phyloP scores from a whole-genome alignment of 2,888 invertebrate genomes.

The Dryomyza anilis region DNA sequence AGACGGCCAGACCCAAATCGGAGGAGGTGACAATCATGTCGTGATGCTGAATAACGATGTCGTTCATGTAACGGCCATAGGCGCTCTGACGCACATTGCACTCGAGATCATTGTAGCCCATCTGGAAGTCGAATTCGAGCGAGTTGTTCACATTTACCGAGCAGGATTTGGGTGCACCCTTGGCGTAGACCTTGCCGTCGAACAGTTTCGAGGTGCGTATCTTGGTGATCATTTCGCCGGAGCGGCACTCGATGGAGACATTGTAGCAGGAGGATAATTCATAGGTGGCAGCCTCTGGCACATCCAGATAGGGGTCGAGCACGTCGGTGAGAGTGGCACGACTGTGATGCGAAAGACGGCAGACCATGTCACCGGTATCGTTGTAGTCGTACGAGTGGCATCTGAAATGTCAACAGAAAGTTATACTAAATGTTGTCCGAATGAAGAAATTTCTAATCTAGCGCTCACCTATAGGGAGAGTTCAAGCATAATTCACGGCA shows the following conservation, averaged over 20 bases:
- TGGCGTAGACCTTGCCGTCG: slow-evolving; percentile 93
- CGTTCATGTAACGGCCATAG: slow-evolving; percentile 84
- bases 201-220: slow-evolving; percentile 91
- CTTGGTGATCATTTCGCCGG: slow-evolving; percentile 90
- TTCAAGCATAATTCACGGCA: slow-evolving; percentile 88
- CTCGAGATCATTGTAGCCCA: slow-evolving; percentile 91
- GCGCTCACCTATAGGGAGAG: slow-evolving; percentile 74
- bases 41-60: slow-evolving; percentile 94
- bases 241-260: slow-evolving; percentile 89
- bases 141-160: slow-evolving; percentile 86
- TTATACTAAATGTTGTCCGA: not conserved
- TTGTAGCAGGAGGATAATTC: slow-evolving; percentile 94
- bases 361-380: slow-evolving; percentile 91
- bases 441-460: not conserved
- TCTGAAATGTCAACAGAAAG: slow-evolving; percentile 59
- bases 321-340: slow-evolving; percentile 87
- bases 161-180: slow-evolving; percentile 91
- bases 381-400: slow-evolving; percentile 95
- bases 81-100: slow-evolving; percentile 89
- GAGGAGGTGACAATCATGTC: slow-evolving; percentile 94
- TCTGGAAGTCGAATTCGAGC: slow-evolving; percentile 87
- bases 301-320: slow-evolving; percentile 88
- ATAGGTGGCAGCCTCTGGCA: slow-evolving; percentile 89
- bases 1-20: slow-evolving; percentile 89
- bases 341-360: slow-evolving; percentile 90